Evolutionary conservation across 2,797 vertebrate species (phyloP).

Genomic region (Pristis pectinata): DNA sequence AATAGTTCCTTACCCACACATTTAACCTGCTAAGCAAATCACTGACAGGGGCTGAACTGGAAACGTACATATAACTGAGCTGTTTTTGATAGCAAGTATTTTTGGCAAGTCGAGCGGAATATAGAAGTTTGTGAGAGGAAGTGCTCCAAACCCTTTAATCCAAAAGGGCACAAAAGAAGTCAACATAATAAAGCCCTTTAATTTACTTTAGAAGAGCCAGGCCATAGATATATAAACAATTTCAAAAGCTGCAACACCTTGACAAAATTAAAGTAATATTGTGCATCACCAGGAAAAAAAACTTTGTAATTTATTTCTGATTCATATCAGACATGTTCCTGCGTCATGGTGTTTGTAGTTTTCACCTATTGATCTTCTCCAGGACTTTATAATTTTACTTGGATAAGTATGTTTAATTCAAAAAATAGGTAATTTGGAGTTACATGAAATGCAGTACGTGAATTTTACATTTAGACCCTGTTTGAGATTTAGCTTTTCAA

Average conservation of each 20-base stretch:
- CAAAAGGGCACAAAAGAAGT: not conserved
- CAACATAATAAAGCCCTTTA: conserved; percentile 20
- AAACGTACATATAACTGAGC: not conserved
- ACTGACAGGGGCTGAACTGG: not conserved
- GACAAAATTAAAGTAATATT: not conserved
- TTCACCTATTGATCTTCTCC: not conserved
- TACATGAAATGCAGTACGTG: not conserved
- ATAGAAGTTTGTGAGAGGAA: conserved; percentile 17
- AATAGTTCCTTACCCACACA: not conserved
- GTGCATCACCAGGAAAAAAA: not conserved
- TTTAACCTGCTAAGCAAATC: not conserved
- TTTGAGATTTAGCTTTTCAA: not conserved
- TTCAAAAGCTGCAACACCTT: not conserved
- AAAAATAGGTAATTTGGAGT: not conserved
- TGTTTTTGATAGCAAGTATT: conserved; percentile 3
- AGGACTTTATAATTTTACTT: not conserved
- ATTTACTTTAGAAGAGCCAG: not conserved
- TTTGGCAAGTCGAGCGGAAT: not conserved
- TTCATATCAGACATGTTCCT: not conserved
- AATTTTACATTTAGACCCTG: not conserved
- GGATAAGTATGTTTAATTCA: not conserved
- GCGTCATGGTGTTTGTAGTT: not conserved
- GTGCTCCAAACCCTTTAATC: not conserved
- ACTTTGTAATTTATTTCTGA: not conserved
- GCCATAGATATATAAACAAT: not conserved